Percentiles rank a stretch among this genome's conserved stretches.
Conservation (phyloP, 2,888 invertebrate species). For the Agrochola circellaris region DNA sequence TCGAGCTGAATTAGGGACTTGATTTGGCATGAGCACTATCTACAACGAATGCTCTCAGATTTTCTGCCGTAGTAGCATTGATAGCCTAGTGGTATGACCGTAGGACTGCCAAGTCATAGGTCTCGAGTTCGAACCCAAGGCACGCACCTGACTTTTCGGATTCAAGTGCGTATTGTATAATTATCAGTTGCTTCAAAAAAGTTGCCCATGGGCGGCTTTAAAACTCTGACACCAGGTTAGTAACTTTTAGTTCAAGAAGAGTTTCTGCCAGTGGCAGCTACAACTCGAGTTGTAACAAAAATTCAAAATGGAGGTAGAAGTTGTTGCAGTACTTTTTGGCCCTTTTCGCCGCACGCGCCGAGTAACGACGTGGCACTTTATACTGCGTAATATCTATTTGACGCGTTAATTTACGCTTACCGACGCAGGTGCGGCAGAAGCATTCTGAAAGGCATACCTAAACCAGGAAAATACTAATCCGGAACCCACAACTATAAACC, state of each 20-base stretch:
- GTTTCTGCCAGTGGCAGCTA: neutral
- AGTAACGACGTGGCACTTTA: neutral
- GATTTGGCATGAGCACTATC: neutral
- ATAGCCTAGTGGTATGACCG: too few species aligned
- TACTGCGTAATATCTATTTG: neutral
- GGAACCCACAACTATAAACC: neutral
- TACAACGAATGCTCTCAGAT: neutral
- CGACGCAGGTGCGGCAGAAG: neutral
- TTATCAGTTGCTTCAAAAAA: too few species aligned
- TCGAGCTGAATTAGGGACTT: neutral
- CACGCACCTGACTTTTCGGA: too few species aligned
- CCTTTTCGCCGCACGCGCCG: neutral
- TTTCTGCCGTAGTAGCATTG: neutral
- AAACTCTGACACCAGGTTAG: too few species aligned
- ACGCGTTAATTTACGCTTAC: neutral
- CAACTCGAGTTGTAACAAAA: neutral
- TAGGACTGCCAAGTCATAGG: too few species aligned
- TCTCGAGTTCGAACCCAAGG: too few species aligned
- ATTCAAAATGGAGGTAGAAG: neutral
- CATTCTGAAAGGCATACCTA: neutral
- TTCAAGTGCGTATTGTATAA: too few species aligned
- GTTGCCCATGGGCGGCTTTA: too few species aligned
- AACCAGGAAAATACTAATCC: neutral
- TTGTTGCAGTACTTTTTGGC: neutral
- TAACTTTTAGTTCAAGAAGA: too few species aligned